Conservation (phyloP, 2,797 vertebrate genomes). For the Phylloscopus collybita region DNA sequence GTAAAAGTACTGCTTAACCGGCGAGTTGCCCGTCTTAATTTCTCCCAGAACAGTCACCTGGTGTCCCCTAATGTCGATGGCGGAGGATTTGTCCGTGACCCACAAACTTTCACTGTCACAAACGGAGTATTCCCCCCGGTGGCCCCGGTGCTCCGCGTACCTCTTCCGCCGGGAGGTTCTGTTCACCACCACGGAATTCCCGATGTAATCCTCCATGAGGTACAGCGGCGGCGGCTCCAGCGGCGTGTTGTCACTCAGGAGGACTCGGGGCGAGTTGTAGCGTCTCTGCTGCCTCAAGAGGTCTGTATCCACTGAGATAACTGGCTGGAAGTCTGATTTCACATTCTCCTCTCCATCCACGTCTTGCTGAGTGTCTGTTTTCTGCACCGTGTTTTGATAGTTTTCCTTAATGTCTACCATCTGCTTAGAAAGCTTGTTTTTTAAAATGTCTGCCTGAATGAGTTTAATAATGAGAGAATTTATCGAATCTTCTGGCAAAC, state of each 20-base stretch:
- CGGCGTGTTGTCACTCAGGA: conserved; percentile 89
- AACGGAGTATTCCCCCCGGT: conserved; percentile 93
- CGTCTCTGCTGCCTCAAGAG: conserved; percentile 89
- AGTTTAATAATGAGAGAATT: conserved; percentile 96
- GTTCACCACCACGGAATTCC: conserved; percentile 76
- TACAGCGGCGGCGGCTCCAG: conserved; percentile 92
- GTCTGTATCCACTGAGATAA: conserved; percentile 84
- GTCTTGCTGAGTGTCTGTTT: conserved; percentile 68
- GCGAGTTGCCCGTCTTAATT: conserved; percentile 84
- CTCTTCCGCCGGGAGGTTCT: conserved; percentile 88
- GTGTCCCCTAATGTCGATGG: conserved; percentile 86
- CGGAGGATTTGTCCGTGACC: conserved; percentile 92
- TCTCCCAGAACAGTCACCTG: conserved; percentile 88
- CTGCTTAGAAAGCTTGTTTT: conserved; percentile 82
- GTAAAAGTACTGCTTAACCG: conserved; percentile 95
- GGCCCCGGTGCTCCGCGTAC: conserved; percentile 89
- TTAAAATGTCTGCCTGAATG: conserved; percentile 93
- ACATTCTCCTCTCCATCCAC: conserved; percentile 58
- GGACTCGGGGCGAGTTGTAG: conserved; percentile 91
- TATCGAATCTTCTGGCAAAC: conserved; percentile 89
- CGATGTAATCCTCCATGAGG: conserved; percentile 88
- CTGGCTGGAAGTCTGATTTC: conserved; percentile 80
- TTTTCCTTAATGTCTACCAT: conserved; percentile 74
- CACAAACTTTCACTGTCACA: conserved; percentile 95
- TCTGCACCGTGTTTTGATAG: conserved; percentile 68